phyloP scores from a whole-genome alignment of 1,140 invertebrate species.

The Tribolium castaneum region DNA sequence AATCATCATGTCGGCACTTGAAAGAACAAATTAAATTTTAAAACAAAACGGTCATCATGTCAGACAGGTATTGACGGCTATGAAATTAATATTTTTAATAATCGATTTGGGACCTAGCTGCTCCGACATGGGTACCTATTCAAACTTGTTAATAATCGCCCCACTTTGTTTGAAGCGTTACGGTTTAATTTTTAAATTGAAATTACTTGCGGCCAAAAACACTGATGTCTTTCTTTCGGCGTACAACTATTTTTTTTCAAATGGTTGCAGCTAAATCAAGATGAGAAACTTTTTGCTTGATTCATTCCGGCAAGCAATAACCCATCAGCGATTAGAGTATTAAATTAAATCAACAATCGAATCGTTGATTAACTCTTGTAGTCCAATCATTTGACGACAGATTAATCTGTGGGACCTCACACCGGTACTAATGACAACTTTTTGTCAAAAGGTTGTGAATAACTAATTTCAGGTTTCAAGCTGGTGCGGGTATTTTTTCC shows the following conservation, averaged over 20 bases:
- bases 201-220: conserved; percentile 21
- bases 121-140: conserved; percentile 34
- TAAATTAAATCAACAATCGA: conserved; percentile 30
- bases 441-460: background rate
- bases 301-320: background rate
- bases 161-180: conserved; percentile 29
- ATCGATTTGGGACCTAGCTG: conserved; percentile 50
- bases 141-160: conserved; percentile 40
- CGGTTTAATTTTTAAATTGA: conserved; percentile 40
- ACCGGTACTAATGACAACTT: conserved; percentile 2
- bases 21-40: conserved; percentile 50
- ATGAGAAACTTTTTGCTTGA: conserved; percentile 5
- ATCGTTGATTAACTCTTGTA: conserved; percentile 19
- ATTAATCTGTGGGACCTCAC: conserved; percentile 10
- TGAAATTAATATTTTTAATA: conserved; percentile 56
- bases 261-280: conserved; percentile 1
- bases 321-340: conserved; percentile 5
- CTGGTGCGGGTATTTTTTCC: background rate
- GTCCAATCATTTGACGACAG: conserved; percentile 11
- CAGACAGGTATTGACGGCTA: conserved; percentile 52
- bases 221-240: conserved; percentile 27
- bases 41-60: conserved; percentile 45
- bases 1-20: conserved; percentile 45
- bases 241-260: conserved; percentile 4
- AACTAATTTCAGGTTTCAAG: background rate